These are phyloP conservation scores for Austrofundulus limnaeus DNA, from an alignment of 2,113 vertebrate species.

Conservation along the genomic window DNA sequence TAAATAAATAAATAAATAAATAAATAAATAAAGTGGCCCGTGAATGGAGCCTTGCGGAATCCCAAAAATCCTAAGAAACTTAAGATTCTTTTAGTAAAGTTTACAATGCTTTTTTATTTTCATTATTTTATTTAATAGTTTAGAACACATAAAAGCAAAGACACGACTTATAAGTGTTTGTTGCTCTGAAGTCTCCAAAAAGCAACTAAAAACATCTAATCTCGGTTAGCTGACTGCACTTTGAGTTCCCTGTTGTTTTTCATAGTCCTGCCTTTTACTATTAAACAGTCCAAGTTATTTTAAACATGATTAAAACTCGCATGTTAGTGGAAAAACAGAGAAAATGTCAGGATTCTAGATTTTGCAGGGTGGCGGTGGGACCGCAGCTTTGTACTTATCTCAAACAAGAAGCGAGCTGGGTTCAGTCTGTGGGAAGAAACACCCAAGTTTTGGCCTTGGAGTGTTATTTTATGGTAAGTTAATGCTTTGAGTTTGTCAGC, in stretches of 20 bases:
- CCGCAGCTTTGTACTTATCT: constrained; percentile 49
- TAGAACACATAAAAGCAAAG: constrained; percentile 37
- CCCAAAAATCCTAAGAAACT: constrained; percentile 4
- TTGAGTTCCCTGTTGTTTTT: constrained; percentile 54
- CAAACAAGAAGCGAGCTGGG: constrained; percentile 46
- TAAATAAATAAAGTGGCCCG: no score
- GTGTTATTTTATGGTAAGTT: constrained; percentile 63
- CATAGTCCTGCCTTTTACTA: constrained; percentile 45
- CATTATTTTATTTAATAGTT: no score
- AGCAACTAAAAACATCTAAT: constrained; percentile 26
- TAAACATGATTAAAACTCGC: constrained; percentile 59
- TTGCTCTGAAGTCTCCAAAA: constrained; percentile 40
- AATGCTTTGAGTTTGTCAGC: constrained; percentile 49
- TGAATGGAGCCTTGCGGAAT: no score
- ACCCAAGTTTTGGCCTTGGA: constrained; percentile 50
- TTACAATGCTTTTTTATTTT: no score
- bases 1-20: no score
- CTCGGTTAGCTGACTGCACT: constrained; percentile 33
- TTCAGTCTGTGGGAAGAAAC: constrained; percentile 54
- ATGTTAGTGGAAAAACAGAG: constrained; percentile 48
- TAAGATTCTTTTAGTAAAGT: constrained; percentile 9
- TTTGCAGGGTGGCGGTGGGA: constrained; percentile 13
- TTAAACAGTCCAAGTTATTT: constrained; percentile 37
- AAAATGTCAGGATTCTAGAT: constrained; percentile 48
- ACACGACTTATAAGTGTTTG: constrained; percentile 25